Evolutionary conservation across 1,140 invertebrate genomes (phyloP), one percentile per base, ranked within the genome.

Genomic region (Bactericera cockerelli): DNA sequence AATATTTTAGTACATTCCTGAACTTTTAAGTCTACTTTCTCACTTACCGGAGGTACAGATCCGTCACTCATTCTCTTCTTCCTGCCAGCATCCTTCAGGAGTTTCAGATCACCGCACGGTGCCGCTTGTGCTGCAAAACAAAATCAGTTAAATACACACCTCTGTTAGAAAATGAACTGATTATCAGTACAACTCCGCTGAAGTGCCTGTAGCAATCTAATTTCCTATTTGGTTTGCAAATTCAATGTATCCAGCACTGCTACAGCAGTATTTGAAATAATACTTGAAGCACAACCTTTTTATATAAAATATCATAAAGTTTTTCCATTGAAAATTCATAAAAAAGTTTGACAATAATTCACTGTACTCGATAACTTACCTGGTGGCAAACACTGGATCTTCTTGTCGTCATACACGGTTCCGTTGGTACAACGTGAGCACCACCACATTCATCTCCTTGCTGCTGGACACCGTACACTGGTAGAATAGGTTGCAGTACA

Each of bases 401-500:
- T 77, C 56, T 76, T 70, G 63, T 88, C 83, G 63, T 88, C 83
- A 64, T 81, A 90, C 49, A 87, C 77, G 0, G 82, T 86, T 59
- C 79, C 79, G 62, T 85, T 81, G 4, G 84, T 82, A 70, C 87
- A 90, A n/a, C 55, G 78, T 79, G 54, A 89, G 77, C 2, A 81
- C 75, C 1, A 85, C 74, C 58, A 89, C 76, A 65, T 84, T 87
- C 4, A 85, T 71, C 62, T 88, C 81, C 66, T 81, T 79, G 31
- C 71, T 79, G 21, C 79, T 72, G 56, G 78, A 77, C 59, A 75
- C 76, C 14, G 79, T 83, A 67, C 87, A 90, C 69, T 90, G 86
- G 65, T 90, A 90, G 71, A 89, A 87, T 39, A 86, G 69, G 67
- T 89, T 84, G 66, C 88, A 91, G 65, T 86, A 81, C 68, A 87